These are phyloP conservation scores for Phrynosoma platyrhinos DNA, from an alignment of 2,113 vertebrate species.

Conservation along the genomic window DNA sequence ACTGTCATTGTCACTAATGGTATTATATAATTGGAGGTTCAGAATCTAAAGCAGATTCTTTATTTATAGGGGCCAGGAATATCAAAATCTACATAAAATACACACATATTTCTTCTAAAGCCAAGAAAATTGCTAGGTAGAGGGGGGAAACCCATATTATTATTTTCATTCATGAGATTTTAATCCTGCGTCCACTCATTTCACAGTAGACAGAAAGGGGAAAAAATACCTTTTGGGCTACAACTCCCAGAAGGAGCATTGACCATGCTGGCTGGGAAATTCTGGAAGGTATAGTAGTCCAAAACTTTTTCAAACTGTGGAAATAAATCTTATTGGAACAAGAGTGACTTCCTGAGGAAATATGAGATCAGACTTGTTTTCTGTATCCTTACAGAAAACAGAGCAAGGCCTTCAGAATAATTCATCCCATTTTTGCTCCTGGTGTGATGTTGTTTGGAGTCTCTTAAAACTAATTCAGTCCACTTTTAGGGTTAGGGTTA, in stretches of 20 bases:
- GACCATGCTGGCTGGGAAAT: too few species aligned
- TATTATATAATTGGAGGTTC: background rate
- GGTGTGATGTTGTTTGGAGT: slow-evolving; percentile 63
- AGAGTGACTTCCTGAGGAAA: background rate
- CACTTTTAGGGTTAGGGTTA: too few species aligned
- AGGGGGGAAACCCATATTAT: slow-evolving; percentile 7
- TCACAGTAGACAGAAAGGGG: background rate
- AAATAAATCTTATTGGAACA: background rate
- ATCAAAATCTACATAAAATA: background rate
- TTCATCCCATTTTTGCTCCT: slow-evolving; percentile 48
- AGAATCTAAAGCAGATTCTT: background rate
- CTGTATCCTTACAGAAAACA: slow-evolving; percentile 31
- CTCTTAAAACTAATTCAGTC: slow-evolving; percentile 67
- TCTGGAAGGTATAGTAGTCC: too few species aligned
- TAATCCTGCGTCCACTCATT: background rate
- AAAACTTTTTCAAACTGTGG: too few species aligned
- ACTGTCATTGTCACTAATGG: slow-evolving; percentile 1
- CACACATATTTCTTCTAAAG: background rate
- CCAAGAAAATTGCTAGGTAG: background rate
- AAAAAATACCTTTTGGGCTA: too few species aligned
- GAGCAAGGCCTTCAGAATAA: slow-evolving; percentile 55
- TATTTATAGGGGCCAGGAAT: background rate
- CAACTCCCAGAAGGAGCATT: too few species aligned
- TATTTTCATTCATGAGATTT: slow-evolving; percentile 8
- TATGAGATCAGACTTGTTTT: slow-evolving; percentile 28